Percentiles rank a stretch among this genome's conserved stretches.
Evolutionary conservation across 2,888 invertebrate species (phyloP).

Genomic region (Stenodera caucasica): DNA sequence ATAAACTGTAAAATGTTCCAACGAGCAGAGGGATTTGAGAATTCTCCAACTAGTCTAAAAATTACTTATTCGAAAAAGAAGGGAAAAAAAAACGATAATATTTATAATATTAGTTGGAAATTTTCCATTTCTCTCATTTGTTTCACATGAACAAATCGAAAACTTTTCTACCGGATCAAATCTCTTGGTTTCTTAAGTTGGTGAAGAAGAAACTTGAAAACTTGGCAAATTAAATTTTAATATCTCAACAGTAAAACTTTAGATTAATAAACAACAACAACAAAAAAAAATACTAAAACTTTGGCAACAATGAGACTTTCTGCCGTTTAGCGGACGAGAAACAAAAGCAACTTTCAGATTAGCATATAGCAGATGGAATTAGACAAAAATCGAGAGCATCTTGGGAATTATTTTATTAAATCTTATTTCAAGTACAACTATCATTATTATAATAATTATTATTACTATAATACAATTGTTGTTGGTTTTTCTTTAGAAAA

Average conservation of each 20-base stretch:
- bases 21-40: constrained; percentile 1
- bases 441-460: neutral
- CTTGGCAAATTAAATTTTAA: constrained; percentile 25
- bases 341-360: constrained; percentile 47
- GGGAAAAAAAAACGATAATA: no score
- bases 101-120: no score
- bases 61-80: neutral
- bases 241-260: constrained; percentile 14
- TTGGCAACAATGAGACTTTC: neutral
- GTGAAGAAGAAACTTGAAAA: constrained; percentile 8
- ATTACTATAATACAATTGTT: no score
- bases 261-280: constrained; percentile 21
- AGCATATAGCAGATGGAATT: constrained; percentile 46
- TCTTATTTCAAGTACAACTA: neutral
- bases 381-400: neutral
- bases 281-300: neutral
- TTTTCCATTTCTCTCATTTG: neutral
- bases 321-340: constrained; percentile 35
- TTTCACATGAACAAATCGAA: neutral
- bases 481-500: no score
- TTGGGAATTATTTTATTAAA: neutral
- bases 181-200: neutral
- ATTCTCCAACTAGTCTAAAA: neutral
- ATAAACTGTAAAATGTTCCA: neutral
- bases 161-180: neutral